phyloP scores from a whole-genome alignment of 2,113 vertebrate species.

The Acrocephalus kingi region DNA sequence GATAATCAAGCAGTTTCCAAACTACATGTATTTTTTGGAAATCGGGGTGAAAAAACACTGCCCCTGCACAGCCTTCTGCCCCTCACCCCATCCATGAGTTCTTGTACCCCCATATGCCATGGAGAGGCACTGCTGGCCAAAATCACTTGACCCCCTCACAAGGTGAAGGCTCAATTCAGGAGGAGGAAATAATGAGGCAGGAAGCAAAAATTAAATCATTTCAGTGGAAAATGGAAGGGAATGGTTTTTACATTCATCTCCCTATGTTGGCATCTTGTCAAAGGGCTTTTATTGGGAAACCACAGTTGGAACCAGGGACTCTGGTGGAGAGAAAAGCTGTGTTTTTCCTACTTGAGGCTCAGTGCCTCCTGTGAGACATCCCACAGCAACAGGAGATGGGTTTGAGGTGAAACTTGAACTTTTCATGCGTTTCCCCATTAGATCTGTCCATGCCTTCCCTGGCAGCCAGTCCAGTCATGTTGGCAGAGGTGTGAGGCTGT shows the following conservation, averaged over 20 bases:
- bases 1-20: background rate
- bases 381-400: background rate
- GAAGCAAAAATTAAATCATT: background rate
- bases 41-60: accelerated
- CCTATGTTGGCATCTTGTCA: background rate
- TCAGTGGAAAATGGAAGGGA: background rate
- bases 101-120: accelerated
- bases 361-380: background rate
- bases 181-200: background rate
- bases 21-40: background rate
- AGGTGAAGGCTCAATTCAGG: background rate
- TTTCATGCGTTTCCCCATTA: background rate
- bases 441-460: background rate
- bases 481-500: background rate
- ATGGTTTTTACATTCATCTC: background rate
- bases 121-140: background rate
- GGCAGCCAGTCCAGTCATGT: background rate
- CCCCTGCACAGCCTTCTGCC: accelerated
- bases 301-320: background rate
- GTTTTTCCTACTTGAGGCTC: background rate
- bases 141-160: background rate
- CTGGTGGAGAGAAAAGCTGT: background rate
- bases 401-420: slow-evolving; percentile 9
- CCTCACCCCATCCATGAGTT: accelerated
- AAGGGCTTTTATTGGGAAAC: background rate